Evolutionary conservation across 23 tunicate species (phyloP).

Genomic region (Ciona savignyi): DNA sequence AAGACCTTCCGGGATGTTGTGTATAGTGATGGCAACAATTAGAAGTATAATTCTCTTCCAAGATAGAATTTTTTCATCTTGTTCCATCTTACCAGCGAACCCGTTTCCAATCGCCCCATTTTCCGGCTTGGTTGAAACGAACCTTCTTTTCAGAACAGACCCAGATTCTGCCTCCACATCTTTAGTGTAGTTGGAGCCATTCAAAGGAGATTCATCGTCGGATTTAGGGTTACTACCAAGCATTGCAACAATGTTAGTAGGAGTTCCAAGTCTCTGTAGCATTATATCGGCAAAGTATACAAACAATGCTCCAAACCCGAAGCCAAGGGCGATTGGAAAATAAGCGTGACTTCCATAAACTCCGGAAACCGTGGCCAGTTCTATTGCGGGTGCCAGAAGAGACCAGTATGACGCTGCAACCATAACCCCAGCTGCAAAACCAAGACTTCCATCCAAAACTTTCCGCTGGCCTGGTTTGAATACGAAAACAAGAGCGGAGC

Average conservation of each 20-base stretch:
- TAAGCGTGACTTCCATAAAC: slow-evolving; percentile 68
- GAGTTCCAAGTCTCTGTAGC: slow-evolving; percentile 40
- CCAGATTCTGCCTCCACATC: slow-evolving; percentile 11
- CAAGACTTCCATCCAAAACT: slow-evolving; percentile 84
- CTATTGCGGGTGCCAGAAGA: slow-evolving; percentile 84
- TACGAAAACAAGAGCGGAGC: slow-evolving; percentile 66
- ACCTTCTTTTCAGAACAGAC: slow-evolving; percentile 12
- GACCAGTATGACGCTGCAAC: slow-evolving; percentile 98
- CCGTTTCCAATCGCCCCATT: neutral
- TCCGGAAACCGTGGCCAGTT: slow-evolving; percentile 51
- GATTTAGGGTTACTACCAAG: slow-evolving; percentile 19
- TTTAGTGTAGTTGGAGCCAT: neutral
- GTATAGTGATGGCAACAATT: slow-evolving; percentile 85
- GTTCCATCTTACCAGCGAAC: neutral
- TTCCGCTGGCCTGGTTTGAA: slow-evolving; percentile 68
- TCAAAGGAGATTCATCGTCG: neutral
- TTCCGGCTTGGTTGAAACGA: neutral
- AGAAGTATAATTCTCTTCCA: slow-evolving; percentile 82
- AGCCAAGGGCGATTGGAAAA: slow-evolving; percentile 80
- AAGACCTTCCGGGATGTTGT: slow-evolving; percentile 92
- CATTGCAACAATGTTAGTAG: slow-evolving; percentile 22
- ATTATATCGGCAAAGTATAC: slow-evolving; percentile 87
- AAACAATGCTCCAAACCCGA: slow-evolving; percentile 76
- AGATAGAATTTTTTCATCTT: slow-evolving; percentile 33
- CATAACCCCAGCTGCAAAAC: slow-evolving; percentile 98